Base-by-base conservation (phyloP, 2,113 vertebrate genomes). In the Argyrosomus japonicus region DNA sequence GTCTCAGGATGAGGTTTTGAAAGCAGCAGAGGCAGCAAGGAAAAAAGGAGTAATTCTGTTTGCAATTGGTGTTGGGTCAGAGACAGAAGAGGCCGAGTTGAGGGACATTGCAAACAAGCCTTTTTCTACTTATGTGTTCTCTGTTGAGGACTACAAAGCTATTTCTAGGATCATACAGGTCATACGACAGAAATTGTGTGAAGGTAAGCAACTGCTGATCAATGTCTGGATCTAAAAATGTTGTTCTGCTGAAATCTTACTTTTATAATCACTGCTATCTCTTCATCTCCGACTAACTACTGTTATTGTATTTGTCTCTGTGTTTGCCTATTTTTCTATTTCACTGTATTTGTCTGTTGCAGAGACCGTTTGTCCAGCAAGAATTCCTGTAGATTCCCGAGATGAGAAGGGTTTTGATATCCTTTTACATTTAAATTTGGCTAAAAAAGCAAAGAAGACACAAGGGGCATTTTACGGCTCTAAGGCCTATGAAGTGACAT, bases 371-470 rank as follows among this genome's bases (percentile, higher is more conserved):
- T 99, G 98, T 93, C 97, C 97, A 0, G 95, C 94, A 86, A 96
- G 94, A 95, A 99, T 99, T 92, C 93, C 97, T 50, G 93, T 98
- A 64, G 95, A 97, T 92, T 96, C 97, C 87, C 95, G 97, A 9
- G 97, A 99, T 84, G 98, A 99, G 90, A 99, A 99, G 79, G 98
- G 98, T 67, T 99, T 99, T 95, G 98, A 99, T 91, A 96, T 99
- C 82, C 96, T 99, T 70, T 45, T 97, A 64, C 96, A 97, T 89
- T 92, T 99, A 89, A 96, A 97, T 93, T 92, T 99, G 89, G 97
- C 96, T 83, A 97, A 98, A 93, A 99, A 98, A 85, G 92, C 96
- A 73, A 98, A 97, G 87, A 96, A 94, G 93, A 96, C 96, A 80
- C 94, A 96, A 78, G 97, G 98, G 77, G 91, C 96, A 21, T 95